phyloP scores from a whole-genome alignment of 2,888 invertebrate genomes.

The Hesperia comma region DNA sequence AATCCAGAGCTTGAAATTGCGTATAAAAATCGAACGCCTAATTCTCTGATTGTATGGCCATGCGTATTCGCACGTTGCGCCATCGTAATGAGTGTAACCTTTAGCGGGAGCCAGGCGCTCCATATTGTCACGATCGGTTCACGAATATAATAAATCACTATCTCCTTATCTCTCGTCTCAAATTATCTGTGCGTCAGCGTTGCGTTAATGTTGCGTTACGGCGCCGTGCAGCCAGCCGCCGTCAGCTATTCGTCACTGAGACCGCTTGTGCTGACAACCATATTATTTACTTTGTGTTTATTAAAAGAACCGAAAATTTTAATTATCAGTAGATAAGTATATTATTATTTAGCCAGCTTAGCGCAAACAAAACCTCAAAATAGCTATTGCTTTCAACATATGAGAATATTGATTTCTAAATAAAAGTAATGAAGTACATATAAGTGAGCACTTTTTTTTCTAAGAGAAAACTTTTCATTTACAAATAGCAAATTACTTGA shows the following conservation, averaged over 20 bases:
- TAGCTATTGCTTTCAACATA: no score
- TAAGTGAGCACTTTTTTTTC: not conserved
- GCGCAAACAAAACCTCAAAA: no score
- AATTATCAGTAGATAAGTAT: no score
- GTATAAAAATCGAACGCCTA: conserved; percentile 3
- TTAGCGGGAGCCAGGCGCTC: conserved; percentile 71
- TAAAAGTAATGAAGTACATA: no score
- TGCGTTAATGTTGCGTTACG: conserved; percentile 34
- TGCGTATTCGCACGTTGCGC: conserved; percentile 57
- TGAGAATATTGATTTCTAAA: no score
- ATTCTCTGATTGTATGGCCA: conserved; percentile 19
- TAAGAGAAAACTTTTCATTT: not conserved
- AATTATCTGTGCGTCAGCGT: conserved; percentile 54
- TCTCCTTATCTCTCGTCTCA: conserved; percentile 64
- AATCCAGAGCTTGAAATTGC: not conserved
- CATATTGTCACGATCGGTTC: conserved; percentile 78
- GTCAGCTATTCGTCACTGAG: conserved; percentile 68
- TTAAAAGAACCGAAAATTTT: no score
- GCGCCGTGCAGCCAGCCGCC: not conserved
- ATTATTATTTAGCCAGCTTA: no score
- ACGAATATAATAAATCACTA: conserved; percentile 69
- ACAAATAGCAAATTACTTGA: not conserved
- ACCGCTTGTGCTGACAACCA: conserved; percentile 48
- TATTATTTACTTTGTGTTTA: no score
- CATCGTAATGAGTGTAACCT: conserved; percentile 80